Percentiles rank a stretch among this genome's conserved stretches.
Evolutionary conservation across 2,113 vertebrate species (phyloP).

Genomic region (Lepus americanus): DNA sequence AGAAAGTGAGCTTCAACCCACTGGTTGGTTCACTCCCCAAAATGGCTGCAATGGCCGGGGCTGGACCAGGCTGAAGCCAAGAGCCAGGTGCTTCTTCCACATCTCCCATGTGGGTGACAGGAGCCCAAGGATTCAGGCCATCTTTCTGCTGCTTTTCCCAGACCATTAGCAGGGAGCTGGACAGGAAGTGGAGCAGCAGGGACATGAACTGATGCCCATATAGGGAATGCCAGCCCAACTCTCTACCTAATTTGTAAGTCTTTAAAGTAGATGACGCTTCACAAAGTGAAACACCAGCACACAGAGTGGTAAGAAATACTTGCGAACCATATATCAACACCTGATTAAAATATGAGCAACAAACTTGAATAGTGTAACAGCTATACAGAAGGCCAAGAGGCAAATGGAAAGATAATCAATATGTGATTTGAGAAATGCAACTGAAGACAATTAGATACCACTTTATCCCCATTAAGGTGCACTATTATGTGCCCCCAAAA

Average conservation of each 20-base stretch:
- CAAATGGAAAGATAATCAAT: background rate
- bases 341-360: background rate
- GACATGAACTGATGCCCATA: background rate
- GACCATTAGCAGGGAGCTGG: too few species aligned
- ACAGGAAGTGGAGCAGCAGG: too few species aligned
- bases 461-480: background rate
- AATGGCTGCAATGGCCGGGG: too few species aligned
- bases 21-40: too few species aligned
- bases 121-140: too few species aligned
- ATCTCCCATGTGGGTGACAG: too few species aligned
- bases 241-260: background rate
- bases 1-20: too few species aligned
- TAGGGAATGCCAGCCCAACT: too few species aligned
- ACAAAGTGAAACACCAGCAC: background rate
- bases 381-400: background rate
- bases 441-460: background rate
- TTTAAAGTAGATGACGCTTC: background rate
- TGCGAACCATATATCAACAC: background rate
- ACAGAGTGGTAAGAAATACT: background rate
- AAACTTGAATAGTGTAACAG: background rate
- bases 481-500: background rate
- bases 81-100: too few species aligned
- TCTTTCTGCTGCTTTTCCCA: too few species aligned
- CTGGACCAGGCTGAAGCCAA: too few species aligned
- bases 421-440: background rate